Base-by-base conservation (phyloP, 1,140 invertebrate genomes). In the Pseudomyrmex flavicornis region DNA sequence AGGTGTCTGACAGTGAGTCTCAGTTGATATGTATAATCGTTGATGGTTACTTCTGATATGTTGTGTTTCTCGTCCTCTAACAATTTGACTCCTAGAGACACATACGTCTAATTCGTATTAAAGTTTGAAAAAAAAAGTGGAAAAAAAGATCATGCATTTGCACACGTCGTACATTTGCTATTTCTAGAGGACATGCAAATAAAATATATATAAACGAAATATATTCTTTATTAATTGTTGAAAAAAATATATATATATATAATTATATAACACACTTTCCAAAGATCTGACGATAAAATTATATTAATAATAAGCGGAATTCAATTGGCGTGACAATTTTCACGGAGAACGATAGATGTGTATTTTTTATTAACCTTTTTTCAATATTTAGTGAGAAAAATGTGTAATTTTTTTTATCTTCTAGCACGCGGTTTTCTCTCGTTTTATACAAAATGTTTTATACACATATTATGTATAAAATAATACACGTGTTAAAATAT, bases 1-100 rank as follows among this genome's bases (percentile, higher is more conserved):
- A 98, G 93, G 76, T 95, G 95, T 88, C 95, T 95, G 91, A 98
- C 96, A 68, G 97, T 97, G 83, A 98, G 93, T 93, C 97, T 97
- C 95, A 98, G 96, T 90, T 96, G 95, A 88, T 97, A 95, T 58
- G 96, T 96, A 91, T 97, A 97, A 79, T 96, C 95, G 91, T 96
- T 97, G 82, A 96, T 92, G 75, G 93, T 92, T 7, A 92, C 70
- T 91, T 97, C 88, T 94, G 94, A 85, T 96, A 96, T 93, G 96
- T 97, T 54, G 83, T 97, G 96, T 93, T 97, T 97, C 56, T 95
- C 94, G 87, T 96, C 96, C 46, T 96, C 95, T 65, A 97, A 94
- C 56, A 97, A 92, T 91, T 97, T 97, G 72, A 95, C 95, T 13
- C 95, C 96, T 96, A 80, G 88, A 93, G 66, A 13, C 7, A 52